These are phyloP conservation scores for Spermophilus dauricus DNA, from an alignment of 2,113 vertebrate species.

Conservation along the genomic window DNA sequence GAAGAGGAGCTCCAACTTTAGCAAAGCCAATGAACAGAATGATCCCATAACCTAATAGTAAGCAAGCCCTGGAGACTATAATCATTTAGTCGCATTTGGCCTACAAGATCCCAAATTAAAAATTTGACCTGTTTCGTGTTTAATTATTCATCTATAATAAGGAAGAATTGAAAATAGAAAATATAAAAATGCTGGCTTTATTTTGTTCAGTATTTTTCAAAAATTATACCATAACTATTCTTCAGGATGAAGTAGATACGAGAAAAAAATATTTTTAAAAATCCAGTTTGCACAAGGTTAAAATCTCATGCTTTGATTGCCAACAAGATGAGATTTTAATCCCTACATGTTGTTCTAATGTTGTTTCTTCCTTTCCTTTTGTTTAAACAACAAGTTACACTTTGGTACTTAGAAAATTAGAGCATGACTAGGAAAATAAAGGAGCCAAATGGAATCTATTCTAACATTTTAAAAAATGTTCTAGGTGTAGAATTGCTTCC, in stretches of 20 bases:
- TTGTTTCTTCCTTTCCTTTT: conserved; percentile 9
- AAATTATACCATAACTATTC: background rate
- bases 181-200: background rate
- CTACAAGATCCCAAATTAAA: background rate
- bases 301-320: background rate
- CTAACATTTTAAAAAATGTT: conserved; percentile 30
- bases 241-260: background rate
- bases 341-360: background rate
- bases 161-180: background rate
- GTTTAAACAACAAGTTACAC: background rate
- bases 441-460: background rate
- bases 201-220: conserved; percentile 12
- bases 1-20: background rate
- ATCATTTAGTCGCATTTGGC: background rate
- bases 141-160: conserved; percentile 20
- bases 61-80: background rate
- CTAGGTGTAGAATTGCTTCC: background rate
- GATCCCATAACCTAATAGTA: background rate
- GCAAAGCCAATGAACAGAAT: background rate
- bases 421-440: conserved; percentile 27
- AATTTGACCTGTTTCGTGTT: background rate
- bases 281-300: background rate
- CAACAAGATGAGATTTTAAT: conserved; percentile 9
- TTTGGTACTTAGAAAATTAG: background rate
- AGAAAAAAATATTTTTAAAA: conserved; percentile 38